These are phyloP conservation scores for Amblyraja radiata DNA, from an alignment of 2,797 vertebrate species.

Conservation along the genomic window DNA sequence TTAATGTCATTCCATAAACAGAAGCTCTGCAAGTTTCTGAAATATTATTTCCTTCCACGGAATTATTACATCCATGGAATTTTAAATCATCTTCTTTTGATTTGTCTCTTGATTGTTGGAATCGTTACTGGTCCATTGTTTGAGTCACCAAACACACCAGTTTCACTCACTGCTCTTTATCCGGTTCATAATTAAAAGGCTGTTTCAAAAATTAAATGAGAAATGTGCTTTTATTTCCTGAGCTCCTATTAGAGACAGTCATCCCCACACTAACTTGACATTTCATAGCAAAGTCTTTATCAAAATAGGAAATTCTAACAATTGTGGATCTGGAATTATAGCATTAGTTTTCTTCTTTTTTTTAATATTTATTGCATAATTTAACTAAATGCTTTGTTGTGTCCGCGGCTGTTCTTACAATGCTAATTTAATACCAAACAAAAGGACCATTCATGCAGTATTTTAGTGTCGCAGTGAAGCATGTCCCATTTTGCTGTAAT, in stretches of 20 bases:
- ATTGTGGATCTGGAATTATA: not conserved
- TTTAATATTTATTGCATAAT: not conserved
- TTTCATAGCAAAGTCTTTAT: not conserved
- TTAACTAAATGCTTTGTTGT: not conserved
- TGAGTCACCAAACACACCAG: not conserved
- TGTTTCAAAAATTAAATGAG: not conserved
- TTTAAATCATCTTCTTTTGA: not conserved
- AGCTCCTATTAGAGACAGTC: not conserved
- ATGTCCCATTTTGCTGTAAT: not conserved
- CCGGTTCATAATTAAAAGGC: not conserved
- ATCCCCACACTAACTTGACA: not conserved
- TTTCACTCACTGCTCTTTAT: not conserved
- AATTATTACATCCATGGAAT: not conserved
- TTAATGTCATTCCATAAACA: not conserved
- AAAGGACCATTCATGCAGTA: not conserved
- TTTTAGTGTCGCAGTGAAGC: not conserved
- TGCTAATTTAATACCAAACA: not conserved
- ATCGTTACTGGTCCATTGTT: not conserved
- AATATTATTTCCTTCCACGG: not conserved
- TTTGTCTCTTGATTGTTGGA: not conserved
- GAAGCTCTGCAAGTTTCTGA: slow-evolving; percentile 24
- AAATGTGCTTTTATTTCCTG: slow-evolving; percentile 15
- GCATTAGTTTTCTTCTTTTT: not conserved
- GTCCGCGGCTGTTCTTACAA: not conserved
- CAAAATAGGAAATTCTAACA: not conserved